Conservation (phyloP, 2,888 invertebrate genomes). For the Cylindroiulus punctatus region DNA sequence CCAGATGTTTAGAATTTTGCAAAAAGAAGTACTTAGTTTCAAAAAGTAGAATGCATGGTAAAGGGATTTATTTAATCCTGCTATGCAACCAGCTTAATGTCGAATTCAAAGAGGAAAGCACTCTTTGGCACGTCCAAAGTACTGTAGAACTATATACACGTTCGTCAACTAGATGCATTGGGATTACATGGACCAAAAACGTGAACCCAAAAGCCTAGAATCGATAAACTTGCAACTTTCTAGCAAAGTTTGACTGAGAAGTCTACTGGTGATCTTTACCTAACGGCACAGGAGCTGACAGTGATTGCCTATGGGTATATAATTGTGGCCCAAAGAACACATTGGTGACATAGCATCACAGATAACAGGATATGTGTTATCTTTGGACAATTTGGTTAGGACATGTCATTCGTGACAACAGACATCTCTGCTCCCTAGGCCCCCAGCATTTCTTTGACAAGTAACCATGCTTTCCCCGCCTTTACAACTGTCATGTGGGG, state of each 20-base stretch:
- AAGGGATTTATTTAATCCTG: neutral
- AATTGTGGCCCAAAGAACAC: too few species aligned
- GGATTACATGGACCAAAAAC: neutral
- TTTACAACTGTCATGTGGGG: too few species aligned
- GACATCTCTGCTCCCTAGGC: too few species aligned
- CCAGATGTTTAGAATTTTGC: constrained; percentile 16
- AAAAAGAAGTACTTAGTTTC: neutral
- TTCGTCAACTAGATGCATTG: neutral
- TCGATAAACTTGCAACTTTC: neutral
- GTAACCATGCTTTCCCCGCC: too few species aligned
- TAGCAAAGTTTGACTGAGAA: neutral
- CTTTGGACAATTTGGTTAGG: too few species aligned
- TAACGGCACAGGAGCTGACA: too few species aligned
- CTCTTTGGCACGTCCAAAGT: neutral
- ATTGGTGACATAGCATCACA: too few species aligned
- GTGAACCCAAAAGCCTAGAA: neutral
- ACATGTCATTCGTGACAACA: too few species aligned
- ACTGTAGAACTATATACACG: neutral
- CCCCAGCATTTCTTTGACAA: too few species aligned
- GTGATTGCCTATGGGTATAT: too few species aligned
- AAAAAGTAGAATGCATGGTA: neutral
- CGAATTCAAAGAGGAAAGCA: neutral
- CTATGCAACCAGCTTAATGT: constrained; percentile 22
- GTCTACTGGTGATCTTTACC: too few species aligned
- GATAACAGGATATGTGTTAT: too few species aligned